phyloP scores from a whole-genome alignment of 2,797 vertebrate genomes.

The Phrynocephalus guinanensis region DNA sequence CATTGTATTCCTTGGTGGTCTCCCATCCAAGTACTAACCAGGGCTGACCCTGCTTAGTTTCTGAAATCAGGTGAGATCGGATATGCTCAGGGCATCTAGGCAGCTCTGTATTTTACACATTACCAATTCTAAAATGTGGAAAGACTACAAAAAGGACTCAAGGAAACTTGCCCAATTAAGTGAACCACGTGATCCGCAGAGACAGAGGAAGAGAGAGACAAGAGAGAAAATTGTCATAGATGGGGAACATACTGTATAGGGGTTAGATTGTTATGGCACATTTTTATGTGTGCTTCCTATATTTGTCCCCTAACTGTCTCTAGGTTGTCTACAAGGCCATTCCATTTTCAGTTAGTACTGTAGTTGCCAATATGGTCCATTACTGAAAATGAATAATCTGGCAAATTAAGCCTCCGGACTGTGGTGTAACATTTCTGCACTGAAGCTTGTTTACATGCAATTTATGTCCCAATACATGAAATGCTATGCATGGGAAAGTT shows the following conservation, averaged over 20 bases:
- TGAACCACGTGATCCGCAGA: not conserved
- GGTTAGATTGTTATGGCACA: not conserved
- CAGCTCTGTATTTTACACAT: too few species aligned
- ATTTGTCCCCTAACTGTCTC: not conserved
- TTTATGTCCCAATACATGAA: not conserved
- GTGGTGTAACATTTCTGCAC: too few species aligned
- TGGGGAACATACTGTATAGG: not conserved
- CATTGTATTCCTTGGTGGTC: too few species aligned
- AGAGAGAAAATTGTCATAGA: not conserved
- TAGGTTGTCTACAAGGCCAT: too few species aligned
- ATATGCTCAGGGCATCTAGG: too few species aligned
- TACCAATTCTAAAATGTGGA: not conserved
- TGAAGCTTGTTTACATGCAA: not conserved
- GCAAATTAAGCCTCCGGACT: not conserved
- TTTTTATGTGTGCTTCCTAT: not conserved
- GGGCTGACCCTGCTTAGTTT: too few species aligned
- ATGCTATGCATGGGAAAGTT: not conserved
- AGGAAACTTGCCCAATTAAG: not conserved
- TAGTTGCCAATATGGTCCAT: not conserved
- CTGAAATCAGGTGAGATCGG: too few species aligned
- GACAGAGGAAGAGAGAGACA: not conserved
- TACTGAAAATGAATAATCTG: not conserved
- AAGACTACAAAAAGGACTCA: not conserved
- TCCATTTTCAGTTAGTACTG: not conserved
- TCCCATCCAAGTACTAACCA: too few species aligned